Evolutionary conservation across 1,140 invertebrate genomes (phyloP).

Genomic region (Chionoecetes opilio): DNA sequence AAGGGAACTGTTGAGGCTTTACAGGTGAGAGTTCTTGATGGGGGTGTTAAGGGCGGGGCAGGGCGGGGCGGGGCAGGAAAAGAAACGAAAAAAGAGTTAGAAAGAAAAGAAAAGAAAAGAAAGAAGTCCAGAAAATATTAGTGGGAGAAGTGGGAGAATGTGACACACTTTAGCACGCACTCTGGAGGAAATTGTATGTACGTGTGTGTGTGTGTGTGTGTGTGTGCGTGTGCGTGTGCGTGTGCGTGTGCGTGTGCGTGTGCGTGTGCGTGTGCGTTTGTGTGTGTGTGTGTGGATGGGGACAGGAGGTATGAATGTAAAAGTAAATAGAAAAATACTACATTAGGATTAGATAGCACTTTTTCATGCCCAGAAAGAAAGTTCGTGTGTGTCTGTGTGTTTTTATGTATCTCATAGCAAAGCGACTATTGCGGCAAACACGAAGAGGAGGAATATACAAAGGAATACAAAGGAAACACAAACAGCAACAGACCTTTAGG

Average conservation of each 20-base stretch:
- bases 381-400: background rate
- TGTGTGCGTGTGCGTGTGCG: constrained; percentile 40
- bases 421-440: background rate
- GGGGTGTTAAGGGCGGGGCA: too few relatives aligned
- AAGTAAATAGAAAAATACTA: background rate
- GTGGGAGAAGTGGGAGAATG: background rate
- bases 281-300: too few relatives aligned
- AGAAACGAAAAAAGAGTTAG: too few relatives aligned
- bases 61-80: too few relatives aligned
- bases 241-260: constrained; percentile 43
- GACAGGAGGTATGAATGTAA: too few relatives aligned
- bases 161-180: background rate
- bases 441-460: too few relatives aligned
- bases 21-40: too few relatives aligned
- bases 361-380: background rate
- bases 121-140: too few relatives aligned
- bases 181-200: background rate
- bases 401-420: background rate
- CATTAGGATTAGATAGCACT: background rate
- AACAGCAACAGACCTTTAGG: too few relatives aligned
- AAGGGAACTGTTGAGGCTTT: too few relatives aligned
- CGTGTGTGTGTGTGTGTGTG: background rate
- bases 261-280: background rate
- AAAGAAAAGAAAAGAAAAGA: too few relatives aligned
- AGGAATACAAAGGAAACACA: too few relatives aligned